Evolutionary conservation across 2,888 invertebrate species (phyloP).

Genomic region (Gari tellinella): DNA sequence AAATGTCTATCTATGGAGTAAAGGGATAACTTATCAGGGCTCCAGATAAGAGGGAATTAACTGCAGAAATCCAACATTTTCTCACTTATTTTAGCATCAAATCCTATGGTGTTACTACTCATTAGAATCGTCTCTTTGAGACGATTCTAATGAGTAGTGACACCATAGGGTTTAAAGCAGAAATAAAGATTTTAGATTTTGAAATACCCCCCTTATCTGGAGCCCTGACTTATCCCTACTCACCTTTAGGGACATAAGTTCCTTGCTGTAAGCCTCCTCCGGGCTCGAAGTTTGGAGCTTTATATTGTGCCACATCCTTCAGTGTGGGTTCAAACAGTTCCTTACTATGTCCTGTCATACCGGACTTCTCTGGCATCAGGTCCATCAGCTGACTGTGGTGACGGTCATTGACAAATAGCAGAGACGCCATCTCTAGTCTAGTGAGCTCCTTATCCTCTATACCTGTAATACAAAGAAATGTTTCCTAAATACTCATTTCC

Average conservation of each 20-base stretch:
- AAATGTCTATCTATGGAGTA: too few relatives aligned
- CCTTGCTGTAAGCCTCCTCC: constrained; percentile 89
- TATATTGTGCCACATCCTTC: constrained; percentile 89
- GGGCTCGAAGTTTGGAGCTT: constrained; percentile 94
- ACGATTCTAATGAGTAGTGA: too few relatives aligned
- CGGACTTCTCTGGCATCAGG: constrained; percentile 97
- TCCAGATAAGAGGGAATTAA: too few relatives aligned
- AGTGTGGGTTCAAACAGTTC: constrained; percentile 81
- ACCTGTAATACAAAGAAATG: constrained; percentile 83
- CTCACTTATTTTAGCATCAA: too few relatives aligned
- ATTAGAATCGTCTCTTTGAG: too few relatives aligned
- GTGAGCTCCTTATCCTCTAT: constrained; percentile 88
- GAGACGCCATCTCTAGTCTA: constrained; percentile 95
- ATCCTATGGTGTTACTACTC: too few relatives aligned
- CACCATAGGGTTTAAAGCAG: too few relatives aligned
- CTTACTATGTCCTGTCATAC: constrained; percentile 86
- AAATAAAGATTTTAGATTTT: too few relatives aligned
- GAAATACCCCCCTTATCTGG: too few relatives aligned
- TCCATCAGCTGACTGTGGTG: constrained; percentile 98
- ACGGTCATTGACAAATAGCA: constrained; percentile 96
- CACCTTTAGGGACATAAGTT: constrained; percentile 92
- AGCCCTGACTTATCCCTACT: neutral
- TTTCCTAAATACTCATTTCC: neutral
- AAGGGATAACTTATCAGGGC: too few relatives aligned
- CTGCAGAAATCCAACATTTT: too few relatives aligned